These are phyloP conservation scores for Erythrocercus mccallii DNA, from an alignment of 2,113 vertebrate species.

Conservation along the genomic window DNA sequence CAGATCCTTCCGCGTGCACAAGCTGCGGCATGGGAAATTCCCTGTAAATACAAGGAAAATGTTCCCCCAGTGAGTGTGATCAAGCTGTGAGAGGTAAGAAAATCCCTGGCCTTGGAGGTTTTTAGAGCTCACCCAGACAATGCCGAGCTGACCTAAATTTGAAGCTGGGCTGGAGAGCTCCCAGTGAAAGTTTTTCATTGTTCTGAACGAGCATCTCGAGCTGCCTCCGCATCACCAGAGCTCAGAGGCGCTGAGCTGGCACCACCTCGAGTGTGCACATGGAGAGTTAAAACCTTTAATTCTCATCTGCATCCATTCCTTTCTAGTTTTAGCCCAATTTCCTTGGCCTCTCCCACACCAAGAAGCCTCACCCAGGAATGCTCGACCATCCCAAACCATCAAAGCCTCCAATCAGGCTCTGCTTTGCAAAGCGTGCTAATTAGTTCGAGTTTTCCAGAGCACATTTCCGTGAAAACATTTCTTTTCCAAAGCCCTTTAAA, in stretches of 20 bases:
- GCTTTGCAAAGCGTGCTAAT: neutral
- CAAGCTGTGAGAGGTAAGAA: neutral
- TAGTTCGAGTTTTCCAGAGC: neutral
- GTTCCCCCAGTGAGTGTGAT: accelerated
- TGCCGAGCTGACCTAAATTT: neutral
- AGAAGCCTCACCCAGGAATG: neutral
- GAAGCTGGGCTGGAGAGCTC: neutral
- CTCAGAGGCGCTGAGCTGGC: no score
- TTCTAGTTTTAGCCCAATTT: neutral
- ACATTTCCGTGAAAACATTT: neutral
- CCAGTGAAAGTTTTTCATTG: neutral
- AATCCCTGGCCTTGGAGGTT: neutral
- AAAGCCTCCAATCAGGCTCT: neutral
- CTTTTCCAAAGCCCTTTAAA: neutral
- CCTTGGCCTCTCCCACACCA: neutral
- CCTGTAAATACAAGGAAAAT: neutral
- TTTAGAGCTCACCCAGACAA: neutral
- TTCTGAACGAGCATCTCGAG: neutral
- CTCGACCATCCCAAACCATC: neutral
- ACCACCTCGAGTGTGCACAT: no score
- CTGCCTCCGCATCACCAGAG: no score
- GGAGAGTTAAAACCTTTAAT: neutral
- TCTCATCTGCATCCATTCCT: neutral
- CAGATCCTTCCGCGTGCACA: accelerated
- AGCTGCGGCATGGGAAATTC: neutral